These are phyloP conservation scores for Aurelia sp. DNA, from an alignment of 30 jellyfish, hydroid and myxozoan genomes.

Conservation along the genomic window DNA sequence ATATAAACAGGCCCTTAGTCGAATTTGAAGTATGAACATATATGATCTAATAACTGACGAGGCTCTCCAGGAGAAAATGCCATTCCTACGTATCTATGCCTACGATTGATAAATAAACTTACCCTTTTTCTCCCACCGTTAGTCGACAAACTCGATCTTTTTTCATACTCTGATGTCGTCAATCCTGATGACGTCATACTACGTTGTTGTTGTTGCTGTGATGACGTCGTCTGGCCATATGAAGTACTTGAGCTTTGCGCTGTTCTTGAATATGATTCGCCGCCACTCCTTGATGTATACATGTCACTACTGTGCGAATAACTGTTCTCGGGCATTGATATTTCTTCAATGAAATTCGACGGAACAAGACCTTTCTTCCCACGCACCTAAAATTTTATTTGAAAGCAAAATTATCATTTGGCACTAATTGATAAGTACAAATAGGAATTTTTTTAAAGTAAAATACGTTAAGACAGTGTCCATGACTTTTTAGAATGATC, in stretches of 20 bases:
- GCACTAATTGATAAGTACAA: too few relatives aligned
- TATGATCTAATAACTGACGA: too few relatives aligned
- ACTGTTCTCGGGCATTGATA: slow-evolving; percentile 54
- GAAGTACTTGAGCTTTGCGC: slow-evolving; percentile 19
- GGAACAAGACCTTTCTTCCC: slow-evolving; percentile 97
- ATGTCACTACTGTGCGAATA: slow-evolving; percentile 26
- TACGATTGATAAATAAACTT: not conserved
- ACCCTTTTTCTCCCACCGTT: slow-evolving; percentile 64
- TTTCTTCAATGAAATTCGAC: slow-evolving; percentile 93
- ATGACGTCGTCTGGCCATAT: slow-evolving; percentile 37
- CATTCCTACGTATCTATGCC: too few relatives aligned
- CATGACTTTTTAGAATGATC: too few relatives aligned
- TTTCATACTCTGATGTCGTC: slow-evolving; percentile 54
- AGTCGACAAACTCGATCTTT: slow-evolving; percentile 57
- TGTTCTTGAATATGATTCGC: slow-evolving; percentile 55
- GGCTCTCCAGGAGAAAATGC: too few relatives aligned
- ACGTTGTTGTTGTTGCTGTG: slow-evolving; percentile 48
- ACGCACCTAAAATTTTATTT: slow-evolving; percentile 57
- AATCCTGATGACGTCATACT: slow-evolving; percentile 4
- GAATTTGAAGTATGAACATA: too few relatives aligned
- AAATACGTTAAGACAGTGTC: too few relatives aligned
- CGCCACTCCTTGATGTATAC: slow-evolving; percentile 23
- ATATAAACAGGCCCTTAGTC: too few relatives aligned
- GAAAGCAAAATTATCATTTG: not conserved
- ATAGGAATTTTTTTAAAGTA: too few relatives aligned